Evolutionary conservation across 2,113 vertebrate genomes (phyloP), one percentile per base, ranked within the genome.

Genomic region (Nycticorax nycticorax): DNA sequence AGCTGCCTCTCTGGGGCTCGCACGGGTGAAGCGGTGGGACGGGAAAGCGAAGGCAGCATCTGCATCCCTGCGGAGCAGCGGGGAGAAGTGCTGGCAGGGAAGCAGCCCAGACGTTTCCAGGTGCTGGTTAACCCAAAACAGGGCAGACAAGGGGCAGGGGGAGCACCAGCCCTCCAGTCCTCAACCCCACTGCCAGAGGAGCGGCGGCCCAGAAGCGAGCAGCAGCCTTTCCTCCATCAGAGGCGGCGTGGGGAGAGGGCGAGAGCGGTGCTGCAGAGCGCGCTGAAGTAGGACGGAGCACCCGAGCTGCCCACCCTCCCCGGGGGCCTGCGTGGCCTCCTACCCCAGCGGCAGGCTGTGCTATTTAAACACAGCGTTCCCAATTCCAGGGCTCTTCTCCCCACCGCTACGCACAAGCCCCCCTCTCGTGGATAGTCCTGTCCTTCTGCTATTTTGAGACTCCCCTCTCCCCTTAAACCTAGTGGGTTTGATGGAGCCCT

Each of bases 381-480:
- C 22, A 5, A 48, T 89, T 66, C 4, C 59, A 4, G 11, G 0
- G 2, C 3, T 0, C 39, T 68, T 33, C 45, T 62, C 56, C 45
- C 16, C 3, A 10, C 2, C 6, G 24, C 50, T 17, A 2, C 0
- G 1, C 30, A 43, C 41, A 8, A 50, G 12, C 26, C 21, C 23
- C 27, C 27, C 10, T 30, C 53, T 35, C 33, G 8, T 0, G 0
- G 50, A 6, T 1, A 35, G 10, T 32, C 19, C 18, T 0, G 1
- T 57, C 72, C 48, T 74, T 12, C 43, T 10, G 37, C 56, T 41
- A 9, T 21, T 10, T 5, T 4, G 3, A 39, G 21, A 27, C 22
- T 50, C 10, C 28, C n/a, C 55, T 35, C 32, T 12, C 14, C 4
- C 13, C 10, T 55, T 24, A 8, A 28, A 20, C 10, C 10, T 0